A percentile compares a stretch with the other conserved stretches of the same genome.
Evolutionary conservation across 2,113 vertebrate species (phyloP).

Genomic region (Blennius ocellaris): DNA sequence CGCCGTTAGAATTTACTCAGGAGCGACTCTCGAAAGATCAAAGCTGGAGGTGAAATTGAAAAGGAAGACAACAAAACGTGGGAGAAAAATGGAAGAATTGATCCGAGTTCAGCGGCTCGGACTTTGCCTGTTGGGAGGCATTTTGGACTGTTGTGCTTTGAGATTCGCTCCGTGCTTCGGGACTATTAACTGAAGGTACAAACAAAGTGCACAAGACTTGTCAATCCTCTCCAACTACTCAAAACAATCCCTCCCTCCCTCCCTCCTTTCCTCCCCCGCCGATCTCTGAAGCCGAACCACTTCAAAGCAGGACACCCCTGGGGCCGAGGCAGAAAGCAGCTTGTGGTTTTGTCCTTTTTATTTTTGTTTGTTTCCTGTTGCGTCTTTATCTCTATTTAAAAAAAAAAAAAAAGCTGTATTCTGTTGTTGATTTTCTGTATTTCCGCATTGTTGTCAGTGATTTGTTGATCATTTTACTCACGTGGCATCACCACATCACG

Average conservation of each 20-base stretch:
- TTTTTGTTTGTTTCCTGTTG: slow-evolving; percentile 44
- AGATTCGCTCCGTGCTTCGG: slow-evolving; percentile 52
- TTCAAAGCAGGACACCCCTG: slow-evolving; percentile 74
- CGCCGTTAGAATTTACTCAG: background rate
- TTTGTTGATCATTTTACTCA: slow-evolving; percentile 70
- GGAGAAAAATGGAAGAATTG: slow-evolving; percentile 22
- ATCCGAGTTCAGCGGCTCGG: slow-evolving; percentile 29
- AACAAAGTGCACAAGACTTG: slow-evolving; percentile 56
- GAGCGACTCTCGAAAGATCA: slow-evolving; percentile 38
- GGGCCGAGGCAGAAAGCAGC: slow-evolving; percentile 68
- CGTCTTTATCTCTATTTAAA: slow-evolving; percentile 48
- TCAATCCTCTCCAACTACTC: slow-evolving; percentile 19
- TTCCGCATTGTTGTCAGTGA: slow-evolving; percentile 78
- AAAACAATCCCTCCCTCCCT: background rate
- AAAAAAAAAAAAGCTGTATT: slow-evolving; percentile 68
- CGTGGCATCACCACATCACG: slow-evolving; percentile 59
- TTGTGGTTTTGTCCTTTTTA: slow-evolving; percentile 62
- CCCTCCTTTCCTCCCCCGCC: background rate
- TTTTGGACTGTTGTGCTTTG: slow-evolving; percentile 32
- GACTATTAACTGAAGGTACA: slow-evolving; percentile 53
- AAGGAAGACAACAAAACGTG: background rate
- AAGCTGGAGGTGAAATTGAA: slow-evolving; percentile 30
- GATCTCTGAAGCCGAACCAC: slow-evolving; percentile 75
- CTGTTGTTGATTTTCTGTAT: slow-evolving; percentile 73
- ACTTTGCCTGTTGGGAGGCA: slow-evolving; percentile 46